Evolutionary conservation across 2,888 invertebrate genomes (phyloP).

Genomic region (Galerucella pusilla): DNA sequence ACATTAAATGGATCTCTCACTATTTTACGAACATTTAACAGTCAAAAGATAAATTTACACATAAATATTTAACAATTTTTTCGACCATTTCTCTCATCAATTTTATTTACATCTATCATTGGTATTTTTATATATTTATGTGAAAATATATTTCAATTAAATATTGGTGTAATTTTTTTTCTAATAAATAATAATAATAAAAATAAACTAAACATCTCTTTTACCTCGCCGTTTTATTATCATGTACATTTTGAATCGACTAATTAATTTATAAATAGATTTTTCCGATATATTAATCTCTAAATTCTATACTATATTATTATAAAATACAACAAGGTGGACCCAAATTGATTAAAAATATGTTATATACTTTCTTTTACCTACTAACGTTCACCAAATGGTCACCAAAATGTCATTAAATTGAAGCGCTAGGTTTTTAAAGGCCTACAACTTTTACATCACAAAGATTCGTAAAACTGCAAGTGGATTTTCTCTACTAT

Average conservation of each 20-base stretch:
- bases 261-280: slow-evolving; percentile 27
- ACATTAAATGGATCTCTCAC: background rate
- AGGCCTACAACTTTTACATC: too few species aligned
- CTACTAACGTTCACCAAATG: background rate
- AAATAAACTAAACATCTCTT: slow-evolving; percentile 12
- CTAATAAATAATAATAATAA: background rate
- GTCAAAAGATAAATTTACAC: background rate
- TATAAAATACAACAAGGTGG: slow-evolving; percentile 45
- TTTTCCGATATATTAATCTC: slow-evolving; percentile 7
- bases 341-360: slow-evolving; percentile 47
- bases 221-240: slow-evolving; percentile 50
- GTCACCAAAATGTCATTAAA: background rate
- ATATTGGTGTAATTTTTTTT: background rate
- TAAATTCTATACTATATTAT: slow-evolving; percentile 31
- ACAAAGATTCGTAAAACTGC: too few species aligned
- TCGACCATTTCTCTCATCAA: background rate
- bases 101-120: background rate
- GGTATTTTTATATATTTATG: background rate
- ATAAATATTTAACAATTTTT: slow-evolving; percentile 8
- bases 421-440: too few species aligned
- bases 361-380: background rate
- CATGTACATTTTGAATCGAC: slow-evolving; percentile 23
- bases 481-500: too few species aligned
- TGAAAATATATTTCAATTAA: background rate
- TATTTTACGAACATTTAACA: background rate